These are phyloP conservation scores for Hipposideros armiger DNA, from an alignment of 2,113 vertebrate species.

Conservation along the genomic window DNA sequence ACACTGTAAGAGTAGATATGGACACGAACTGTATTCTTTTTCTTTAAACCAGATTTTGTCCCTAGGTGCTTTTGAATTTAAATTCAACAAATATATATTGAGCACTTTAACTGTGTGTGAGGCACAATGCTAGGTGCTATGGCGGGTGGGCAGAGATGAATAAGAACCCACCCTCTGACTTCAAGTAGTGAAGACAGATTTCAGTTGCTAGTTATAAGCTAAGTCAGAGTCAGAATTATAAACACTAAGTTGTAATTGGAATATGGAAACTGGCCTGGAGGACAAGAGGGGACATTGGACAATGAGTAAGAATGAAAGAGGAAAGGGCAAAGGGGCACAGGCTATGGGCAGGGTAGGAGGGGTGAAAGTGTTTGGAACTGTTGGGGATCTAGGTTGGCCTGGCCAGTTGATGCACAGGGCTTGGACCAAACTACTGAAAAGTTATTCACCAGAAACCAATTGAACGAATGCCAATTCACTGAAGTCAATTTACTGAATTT, in stretches of 20 bases:
- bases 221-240: neutral
- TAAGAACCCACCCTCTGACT: neutral
- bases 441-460: neutral
- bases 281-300: neutral
- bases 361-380: neutral
- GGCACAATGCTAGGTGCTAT: neutral
- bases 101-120: neutral
- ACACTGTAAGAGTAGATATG: neutral
- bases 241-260: neutral
- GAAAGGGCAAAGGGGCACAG: neutral
- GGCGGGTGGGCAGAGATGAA: neutral
- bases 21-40: neutral
- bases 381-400: neutral
- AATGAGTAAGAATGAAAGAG: neutral
- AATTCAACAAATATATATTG: neutral
- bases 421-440: neutral
- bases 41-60: neutral
- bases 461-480: neutral
- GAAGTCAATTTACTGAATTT: neutral
- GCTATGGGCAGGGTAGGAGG: neutral
- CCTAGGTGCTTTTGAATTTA: neutral
- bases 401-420: neutral
- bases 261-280: neutral
- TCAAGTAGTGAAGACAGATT: neutral
- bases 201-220: neutral